Evolutionary conservation across 2,888 invertebrate species (phyloP).

Genomic region (Aphrophora alni): DNA sequence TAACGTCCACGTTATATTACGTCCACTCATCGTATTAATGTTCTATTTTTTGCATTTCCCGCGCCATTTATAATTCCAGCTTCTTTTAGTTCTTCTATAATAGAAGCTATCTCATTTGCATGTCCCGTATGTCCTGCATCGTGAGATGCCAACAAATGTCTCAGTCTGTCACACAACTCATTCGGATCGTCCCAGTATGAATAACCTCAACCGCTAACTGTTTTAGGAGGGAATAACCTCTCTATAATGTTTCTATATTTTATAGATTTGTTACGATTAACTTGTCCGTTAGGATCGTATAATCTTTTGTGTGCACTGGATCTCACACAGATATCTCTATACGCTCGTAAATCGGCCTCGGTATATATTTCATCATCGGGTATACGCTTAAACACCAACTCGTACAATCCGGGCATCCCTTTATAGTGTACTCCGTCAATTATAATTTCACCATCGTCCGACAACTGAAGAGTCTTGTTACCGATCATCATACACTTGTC

Average conservation of each 20-base stretch:
- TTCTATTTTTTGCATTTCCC: background rate
- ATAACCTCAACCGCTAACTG: background rate
- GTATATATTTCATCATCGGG: background rate
- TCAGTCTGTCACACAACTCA: too few relatives aligned
- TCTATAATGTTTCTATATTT: constrained; percentile 15
- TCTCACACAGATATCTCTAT: background rate
- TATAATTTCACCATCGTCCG: background rate
- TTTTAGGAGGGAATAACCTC: constrained; percentile 17
- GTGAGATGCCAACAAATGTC: background rate
- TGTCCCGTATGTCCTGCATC: constrained; percentile 23
- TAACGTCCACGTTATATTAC: too few relatives aligned
- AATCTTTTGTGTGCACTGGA: constrained; percentile 9
- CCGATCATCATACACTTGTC: background rate
- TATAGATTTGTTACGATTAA: background rate
- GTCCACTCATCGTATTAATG: too few relatives aligned
- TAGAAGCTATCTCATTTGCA: constrained; percentile 27
- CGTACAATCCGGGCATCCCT: background rate
- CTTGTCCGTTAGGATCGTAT: background rate
- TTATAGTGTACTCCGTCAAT: background rate
- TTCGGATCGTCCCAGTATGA: constrained; percentile 21
- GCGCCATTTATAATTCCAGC: constrained; percentile 3
- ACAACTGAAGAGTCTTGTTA: background rate
- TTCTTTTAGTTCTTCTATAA: constrained; percentile 26
- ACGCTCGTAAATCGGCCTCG: background rate
- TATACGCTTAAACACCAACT: constrained; percentile 4